Percentiles rank a stretch among this genome's conserved stretches.
phyloP scores from a whole-genome alignment of 2,888 invertebrate genomes.

The Mythimna vitellina region DNA sequence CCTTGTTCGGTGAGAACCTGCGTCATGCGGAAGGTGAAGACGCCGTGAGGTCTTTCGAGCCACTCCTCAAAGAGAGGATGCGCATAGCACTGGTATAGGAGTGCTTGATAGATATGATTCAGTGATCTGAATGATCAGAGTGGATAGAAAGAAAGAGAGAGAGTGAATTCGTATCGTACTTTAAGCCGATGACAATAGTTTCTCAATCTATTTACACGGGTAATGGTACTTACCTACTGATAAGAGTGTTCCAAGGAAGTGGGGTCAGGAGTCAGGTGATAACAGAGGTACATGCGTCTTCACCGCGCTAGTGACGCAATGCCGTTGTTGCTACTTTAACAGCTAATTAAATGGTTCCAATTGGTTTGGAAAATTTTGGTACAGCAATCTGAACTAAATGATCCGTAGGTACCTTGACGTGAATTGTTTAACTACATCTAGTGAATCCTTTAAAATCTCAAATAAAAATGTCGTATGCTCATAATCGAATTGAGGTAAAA shows the following conservation, averaged over 20 bases:
- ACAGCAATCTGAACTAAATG: neutral
- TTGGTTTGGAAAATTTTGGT: conserved; percentile 9
- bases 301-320: conserved; percentile 50
- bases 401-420: neutral
- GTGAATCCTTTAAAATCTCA: neutral
- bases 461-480: neutral
- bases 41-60: no score
- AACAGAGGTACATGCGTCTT: conserved; percentile 52
- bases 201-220: conserved; percentile 44
- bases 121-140: neutral
- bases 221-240: conserved; percentile 48
- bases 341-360: conserved; percentile 34
- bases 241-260: conserved; percentile 69
- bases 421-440: neutral
- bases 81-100: neutral
- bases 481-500: neutral
- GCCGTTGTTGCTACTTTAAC: conserved; percentile 5
- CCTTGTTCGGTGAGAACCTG: no score
- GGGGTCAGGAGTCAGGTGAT: conserved; percentile 64
- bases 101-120: no score
- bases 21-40: no score
- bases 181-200: conserved; percentile 21
- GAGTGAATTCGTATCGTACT: neutral
- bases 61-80: no score
- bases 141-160: neutral